Percentiles rank a stretch among this genome's conserved stretches.
Evolutionary conservation across 1,140 invertebrate species (phyloP).

Genomic region (Epicauta chinensis): DNA sequence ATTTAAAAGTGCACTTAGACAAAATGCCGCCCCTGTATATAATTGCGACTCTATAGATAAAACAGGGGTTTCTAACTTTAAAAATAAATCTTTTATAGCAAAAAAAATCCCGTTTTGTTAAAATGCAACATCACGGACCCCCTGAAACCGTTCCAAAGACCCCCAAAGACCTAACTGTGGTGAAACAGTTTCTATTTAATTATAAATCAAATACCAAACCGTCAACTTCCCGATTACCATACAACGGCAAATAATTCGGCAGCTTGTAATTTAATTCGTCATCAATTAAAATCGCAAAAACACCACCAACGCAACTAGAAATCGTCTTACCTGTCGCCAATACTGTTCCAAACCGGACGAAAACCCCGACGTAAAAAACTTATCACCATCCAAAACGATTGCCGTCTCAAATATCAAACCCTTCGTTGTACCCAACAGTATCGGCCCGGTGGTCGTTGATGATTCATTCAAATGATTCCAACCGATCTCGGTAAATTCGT

Average conservation of each 20-base stretch:
- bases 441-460: conserved; percentile 65
- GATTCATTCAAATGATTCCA: conserved; percentile 78
- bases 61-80: too few species aligned
- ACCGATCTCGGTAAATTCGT: conserved; percentile 84
- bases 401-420: conserved; percentile 91
- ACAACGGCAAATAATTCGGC: conserved; percentile 66
- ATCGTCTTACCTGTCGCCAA: conserved; percentile 70
- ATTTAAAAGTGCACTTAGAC: too few species aligned
- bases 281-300: conserved; percentile 3
- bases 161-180: too few species aligned
- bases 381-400: conserved; percentile 70
- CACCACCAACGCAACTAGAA: conserved; percentile 16
- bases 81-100: too few species aligned
- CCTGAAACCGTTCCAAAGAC: too few species aligned
- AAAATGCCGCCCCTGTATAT: too few species aligned
- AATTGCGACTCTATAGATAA: too few species aligned
- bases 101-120: too few species aligned
- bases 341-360: conserved; percentile 72
- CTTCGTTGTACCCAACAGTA: conserved; percentile 78
- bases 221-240: conserved; percentile 63
- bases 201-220: conserved; percentile 55
- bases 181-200: conserved; percentile 1
- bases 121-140: too few species aligned
- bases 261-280: conserved; percentile 50
- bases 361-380: conserved; percentile 57